These are phyloP conservation scores for Maniola jurtina DNA, from an alignment of 1,140 invertebrate genomes.

Conservation along the genomic window DNA sequence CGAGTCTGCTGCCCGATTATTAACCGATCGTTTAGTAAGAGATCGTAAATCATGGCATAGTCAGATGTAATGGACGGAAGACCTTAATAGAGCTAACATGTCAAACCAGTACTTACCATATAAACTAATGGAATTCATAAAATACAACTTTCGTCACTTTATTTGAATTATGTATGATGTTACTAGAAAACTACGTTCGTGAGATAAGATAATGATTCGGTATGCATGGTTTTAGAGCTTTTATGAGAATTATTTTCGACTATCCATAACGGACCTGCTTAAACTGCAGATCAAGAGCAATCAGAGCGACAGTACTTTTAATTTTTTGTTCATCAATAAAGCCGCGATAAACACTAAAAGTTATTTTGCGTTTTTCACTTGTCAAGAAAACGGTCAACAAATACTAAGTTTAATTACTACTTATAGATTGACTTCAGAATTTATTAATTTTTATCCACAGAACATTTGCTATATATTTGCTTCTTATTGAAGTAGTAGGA, in stretches of 20 bases:
- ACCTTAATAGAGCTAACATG: slow-evolving; percentile 3
- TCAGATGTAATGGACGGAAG: slow-evolving; percentile 3
- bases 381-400: too few relatives aligned
- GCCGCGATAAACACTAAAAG: too few relatives aligned
- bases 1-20: not conserved
- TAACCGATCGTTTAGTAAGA: not conserved
- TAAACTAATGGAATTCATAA: slow-evolving; percentile 28
- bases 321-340: too few relatives aligned
- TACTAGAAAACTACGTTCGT: slow-evolving; percentile 31
- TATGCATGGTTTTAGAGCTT: slow-evolving; percentile 27
- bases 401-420: too few relatives aligned
- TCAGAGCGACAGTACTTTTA: too few relatives aligned
- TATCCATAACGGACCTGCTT: slow-evolving; percentile 23
- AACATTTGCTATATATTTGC: too few relatives aligned
- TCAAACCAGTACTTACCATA: slow-evolving; percentile 16
- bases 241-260: slow-evolving; percentile 31
- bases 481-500: too few relatives aligned
- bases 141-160: slow-evolving; percentile 26
- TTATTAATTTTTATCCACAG: too few relatives aligned
- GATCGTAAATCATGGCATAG: slow-evolving; percentile 3
- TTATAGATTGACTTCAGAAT: too few relatives aligned
- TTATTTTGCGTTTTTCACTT: too few relatives aligned
- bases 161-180: slow-evolving; percentile 32
- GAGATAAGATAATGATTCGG: slow-evolving; percentile 31
- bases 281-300: too few relatives aligned